These are phyloP conservation scores for Athetis lepigone DNA, from an alignment of 2,888 invertebrate genomes.

Conservation along the genomic window DNA sequence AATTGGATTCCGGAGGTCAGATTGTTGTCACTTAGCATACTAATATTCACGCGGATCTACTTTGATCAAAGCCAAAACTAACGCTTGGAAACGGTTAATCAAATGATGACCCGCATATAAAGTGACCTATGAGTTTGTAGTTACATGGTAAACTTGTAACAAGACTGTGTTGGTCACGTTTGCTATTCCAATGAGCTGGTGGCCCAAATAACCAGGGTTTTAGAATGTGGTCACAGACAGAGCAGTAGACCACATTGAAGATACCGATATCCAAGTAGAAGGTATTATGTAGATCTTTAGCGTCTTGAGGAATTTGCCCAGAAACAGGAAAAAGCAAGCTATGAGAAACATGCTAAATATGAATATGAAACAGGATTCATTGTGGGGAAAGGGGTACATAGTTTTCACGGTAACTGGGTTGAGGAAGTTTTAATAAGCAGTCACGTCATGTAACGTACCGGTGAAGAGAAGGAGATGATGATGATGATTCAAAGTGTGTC, in stretches of 20 bases:
- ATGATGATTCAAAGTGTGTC: too few species aligned
- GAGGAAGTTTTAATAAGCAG: too few species aligned
- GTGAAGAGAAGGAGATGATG: too few species aligned
- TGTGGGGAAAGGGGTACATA: too few species aligned
- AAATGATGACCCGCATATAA: constrained; percentile 46
- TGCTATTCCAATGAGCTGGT: neutral
- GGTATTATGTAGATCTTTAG: too few species aligned
- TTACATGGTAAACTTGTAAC: constrained; percentile 5
- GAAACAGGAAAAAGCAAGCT: neutral
- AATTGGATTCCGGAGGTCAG: constrained; percentile 19
- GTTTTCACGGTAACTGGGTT: too few species aligned
- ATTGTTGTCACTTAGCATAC: constrained; percentile 15
- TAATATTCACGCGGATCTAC: constrained; percentile 28
- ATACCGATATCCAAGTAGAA: too few species aligned
- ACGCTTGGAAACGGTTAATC: constrained; percentile 38
- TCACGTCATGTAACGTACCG: too few species aligned
- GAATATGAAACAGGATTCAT: too few species aligned
- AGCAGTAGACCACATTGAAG: neutral
- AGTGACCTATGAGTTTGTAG: constrained; percentile 14
- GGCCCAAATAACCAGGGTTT: too few species aligned
- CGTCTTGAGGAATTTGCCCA: neutral
- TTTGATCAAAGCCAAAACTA: constrained; percentile 35
- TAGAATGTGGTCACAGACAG: too few species aligned
- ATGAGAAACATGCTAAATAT: neutral
- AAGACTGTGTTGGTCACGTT: constrained; percentile 8